Percentiles rank a stretch among this genome's conserved stretches.
phyloP scores from a whole-genome alignment of 92 coral and sea anemone species.

The Porites divaricata region DNA sequence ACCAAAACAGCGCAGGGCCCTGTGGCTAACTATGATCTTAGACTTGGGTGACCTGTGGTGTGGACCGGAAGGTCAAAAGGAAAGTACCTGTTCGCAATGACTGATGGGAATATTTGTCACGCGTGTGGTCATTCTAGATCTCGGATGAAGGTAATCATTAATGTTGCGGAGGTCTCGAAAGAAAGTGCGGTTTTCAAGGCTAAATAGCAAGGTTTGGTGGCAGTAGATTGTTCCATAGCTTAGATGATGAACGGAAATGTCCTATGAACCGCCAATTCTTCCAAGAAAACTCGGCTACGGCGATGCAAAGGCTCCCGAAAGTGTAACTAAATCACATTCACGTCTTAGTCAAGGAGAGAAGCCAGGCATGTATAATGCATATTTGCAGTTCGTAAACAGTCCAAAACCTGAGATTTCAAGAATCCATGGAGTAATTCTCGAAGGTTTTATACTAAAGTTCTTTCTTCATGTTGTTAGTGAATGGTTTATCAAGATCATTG shows the following conservation, averaged over 20 bases:
- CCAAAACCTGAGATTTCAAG: slow-evolving; percentile 16
- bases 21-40: no score
- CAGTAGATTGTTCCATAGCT: slow-evolving; percentile 55
- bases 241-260: slow-evolving; percentile 94
- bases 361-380: slow-evolving; percentile 89
- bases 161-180: slow-evolving; percentile 23
- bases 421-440: not conserved
- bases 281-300: slow-evolving; percentile 72
- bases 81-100: slow-evolving; percentile 62
- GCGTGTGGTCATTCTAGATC: slow-evolving; percentile 79
- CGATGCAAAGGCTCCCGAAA: slow-evolving; percentile 84
- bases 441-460: not conserved
- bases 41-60: not conserved
- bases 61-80: not conserved
- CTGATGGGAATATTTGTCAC: slow-evolving; percentile 89
- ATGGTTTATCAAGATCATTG: slow-evolving; percentile 71
- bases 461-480: slow-evolving; percentile 59
- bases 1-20: no score
- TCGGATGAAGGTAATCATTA: slow-evolving; percentile 25
- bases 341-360: slow-evolving; percentile 82
- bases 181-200: slow-evolving; percentile 51
- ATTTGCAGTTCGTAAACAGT: slow-evolving; percentile 52
- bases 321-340: slow-evolving; percentile 72
- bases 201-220: slow-evolving; percentile 48
- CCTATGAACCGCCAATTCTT: slow-evolving; percentile 96